Percentiles rank a stretch among this genome's conserved stretches.
Conservation (phyloP, 1,140 invertebrate species). For the Papilio machaon region DNA sequence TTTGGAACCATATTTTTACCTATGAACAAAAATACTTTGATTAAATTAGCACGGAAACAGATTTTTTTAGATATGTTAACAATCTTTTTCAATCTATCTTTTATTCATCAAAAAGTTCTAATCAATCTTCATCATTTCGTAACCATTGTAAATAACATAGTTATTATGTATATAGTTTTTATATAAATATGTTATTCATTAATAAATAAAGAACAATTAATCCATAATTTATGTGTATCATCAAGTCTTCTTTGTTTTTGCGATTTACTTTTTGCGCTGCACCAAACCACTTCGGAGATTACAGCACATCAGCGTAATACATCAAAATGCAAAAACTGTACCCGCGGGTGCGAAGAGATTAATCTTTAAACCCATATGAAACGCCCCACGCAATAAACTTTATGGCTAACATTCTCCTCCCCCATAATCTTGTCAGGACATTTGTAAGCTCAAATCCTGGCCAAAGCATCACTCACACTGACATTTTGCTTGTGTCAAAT, state of each 20-base stretch:
- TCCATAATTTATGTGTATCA: background rate
- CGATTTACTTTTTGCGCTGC: background rate
- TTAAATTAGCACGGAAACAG: constrained; percentile 19
- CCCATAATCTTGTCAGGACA: constrained; percentile 68
- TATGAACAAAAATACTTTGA: constrained; percentile 72
- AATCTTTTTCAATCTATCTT: background rate
- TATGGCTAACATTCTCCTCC: constrained; percentile 54
- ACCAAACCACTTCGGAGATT: constrained; percentile 29
- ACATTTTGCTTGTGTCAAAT: constrained; percentile 63
- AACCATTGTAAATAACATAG: too few relatives aligned
- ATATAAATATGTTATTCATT: too few relatives aligned
- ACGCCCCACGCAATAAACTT: constrained; percentile 63
- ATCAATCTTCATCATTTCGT: too few relatives aligned
- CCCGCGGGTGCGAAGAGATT: constrained; percentile 51
- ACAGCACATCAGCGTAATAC: constrained; percentile 19
- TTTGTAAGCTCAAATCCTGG: constrained; percentile 70
- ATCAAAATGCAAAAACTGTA: constrained; percentile 31
- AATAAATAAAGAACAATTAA: too few relatives aligned
- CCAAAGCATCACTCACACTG: constrained; percentile 56
- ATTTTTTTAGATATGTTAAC: too few relatives aligned
- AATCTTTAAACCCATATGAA: constrained; percentile 64
- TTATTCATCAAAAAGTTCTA: too few relatives aligned
- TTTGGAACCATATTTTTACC: constrained; percentile 99
- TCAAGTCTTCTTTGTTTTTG: background rate
- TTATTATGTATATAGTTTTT: too few relatives aligned